These are phyloP conservation scores for Drosophila mercatorum DNA, from an alignment of 2,888 invertebrate species.

Conservation along the genomic window DNA sequence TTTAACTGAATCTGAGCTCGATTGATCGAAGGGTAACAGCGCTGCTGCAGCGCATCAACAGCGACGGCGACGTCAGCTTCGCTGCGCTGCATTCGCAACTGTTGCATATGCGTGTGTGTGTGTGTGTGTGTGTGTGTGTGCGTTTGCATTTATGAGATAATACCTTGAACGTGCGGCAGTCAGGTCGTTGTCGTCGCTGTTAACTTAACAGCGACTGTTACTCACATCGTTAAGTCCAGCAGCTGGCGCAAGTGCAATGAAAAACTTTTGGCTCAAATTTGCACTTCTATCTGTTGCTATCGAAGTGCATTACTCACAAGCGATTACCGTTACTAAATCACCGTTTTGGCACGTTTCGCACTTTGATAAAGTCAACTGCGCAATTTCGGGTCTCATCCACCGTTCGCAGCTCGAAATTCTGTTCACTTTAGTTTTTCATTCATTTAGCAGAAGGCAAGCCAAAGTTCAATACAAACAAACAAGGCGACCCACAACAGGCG, in stretches of 20 bases:
- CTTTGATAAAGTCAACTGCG: constrained; percentile 48
- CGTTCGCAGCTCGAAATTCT: constrained; percentile 15
- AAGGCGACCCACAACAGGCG: constrained; percentile 41
- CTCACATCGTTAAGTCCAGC: constrained; percentile 24
- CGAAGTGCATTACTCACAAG: constrained; percentile 33
- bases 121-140: constrained; percentile 15
- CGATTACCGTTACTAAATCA: constrained; percentile 1
- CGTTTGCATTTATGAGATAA: constrained; percentile 70
- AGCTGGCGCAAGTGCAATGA: constrained; percentile 54
- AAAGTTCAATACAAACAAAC: constrained; percentile 43
- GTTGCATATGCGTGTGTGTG: constrained; percentile 54
- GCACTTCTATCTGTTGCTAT: constrained; percentile 18
- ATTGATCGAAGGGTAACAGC: constrained; percentile 29
- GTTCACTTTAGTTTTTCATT: constrained; percentile 31
- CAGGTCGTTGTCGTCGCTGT: constrained; percentile 71
- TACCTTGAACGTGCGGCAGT: constrained; percentile 80
- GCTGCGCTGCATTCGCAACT: constrained; percentile 59
- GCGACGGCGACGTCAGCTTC: constrained; percentile 18
- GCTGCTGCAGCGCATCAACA: background rate
- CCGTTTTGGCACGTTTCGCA: constrained; percentile 20
- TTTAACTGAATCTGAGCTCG: constrained; percentile 32
- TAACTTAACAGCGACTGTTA: constrained; percentile 23
- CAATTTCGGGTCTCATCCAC: constrained; percentile 43
- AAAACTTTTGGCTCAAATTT: constrained; percentile 49
- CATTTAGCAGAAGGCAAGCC: constrained; percentile 37